phyloP scores from a whole-genome alignment of 2,797 vertebrate genomes.

The Mormyrus proboscirostris region DNA sequence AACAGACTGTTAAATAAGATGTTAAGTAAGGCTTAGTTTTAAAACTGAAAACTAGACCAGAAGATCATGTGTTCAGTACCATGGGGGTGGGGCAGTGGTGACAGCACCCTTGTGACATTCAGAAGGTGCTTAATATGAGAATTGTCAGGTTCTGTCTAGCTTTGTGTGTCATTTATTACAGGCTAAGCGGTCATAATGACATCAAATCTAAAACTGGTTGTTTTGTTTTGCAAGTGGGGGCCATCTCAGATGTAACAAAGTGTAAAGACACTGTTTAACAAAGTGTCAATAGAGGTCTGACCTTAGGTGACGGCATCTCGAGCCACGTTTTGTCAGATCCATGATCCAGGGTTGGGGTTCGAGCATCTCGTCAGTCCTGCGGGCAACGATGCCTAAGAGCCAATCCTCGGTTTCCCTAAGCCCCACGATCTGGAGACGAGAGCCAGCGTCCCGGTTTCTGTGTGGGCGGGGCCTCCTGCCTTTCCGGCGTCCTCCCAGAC shows the following conservation, averaged over 20 bases:
- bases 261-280: neutral
- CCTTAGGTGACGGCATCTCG: neutral
- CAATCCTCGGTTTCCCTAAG: neutral
- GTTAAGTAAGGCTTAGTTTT: neutral
- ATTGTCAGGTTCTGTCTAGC: neutral
- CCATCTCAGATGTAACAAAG: neutral
- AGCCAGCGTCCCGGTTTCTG: slow-evolving; percentile 38
- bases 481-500: slow-evolving; percentile 42
- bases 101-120: neutral
- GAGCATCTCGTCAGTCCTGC: neutral
- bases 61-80: neutral
- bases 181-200: neutral
- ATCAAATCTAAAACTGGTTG: neutral
- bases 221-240: neutral
- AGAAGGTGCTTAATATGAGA: neutral
- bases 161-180: neutral
- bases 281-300: neutral
- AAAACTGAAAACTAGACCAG: neutral
- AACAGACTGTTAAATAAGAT: neutral
- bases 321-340: neutral
- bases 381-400: neutral
- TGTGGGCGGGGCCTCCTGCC: slow-evolving; percentile 50
- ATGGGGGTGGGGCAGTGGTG: neutral
- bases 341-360: neutral
- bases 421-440: neutral